Evolutionary conservation across 2,113 vertebrate genomes (phyloP).

Genomic region (Perognathus longimembris): DNA sequence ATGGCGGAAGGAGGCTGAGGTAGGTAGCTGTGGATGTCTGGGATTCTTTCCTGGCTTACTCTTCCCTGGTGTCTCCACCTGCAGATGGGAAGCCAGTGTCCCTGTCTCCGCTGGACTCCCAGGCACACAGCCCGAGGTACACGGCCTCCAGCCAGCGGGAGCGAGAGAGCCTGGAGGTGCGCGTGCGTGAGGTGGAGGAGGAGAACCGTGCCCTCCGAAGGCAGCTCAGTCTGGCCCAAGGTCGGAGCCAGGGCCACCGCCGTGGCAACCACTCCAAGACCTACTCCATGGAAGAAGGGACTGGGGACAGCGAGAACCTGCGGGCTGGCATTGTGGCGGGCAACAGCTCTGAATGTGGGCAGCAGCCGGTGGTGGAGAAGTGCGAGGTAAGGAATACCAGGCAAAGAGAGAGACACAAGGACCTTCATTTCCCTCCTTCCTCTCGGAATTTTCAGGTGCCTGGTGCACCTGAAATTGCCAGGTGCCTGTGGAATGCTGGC

Average conservation of each 20-base stretch:
- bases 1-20: not conserved
- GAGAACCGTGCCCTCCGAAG: constrained; percentile 94
- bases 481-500: not conserved
- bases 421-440: accelerated
- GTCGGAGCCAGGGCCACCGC: constrained; percentile 81
- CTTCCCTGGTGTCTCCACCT: constrained; percentile 36
- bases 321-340: constrained; percentile 89
- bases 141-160: constrained; percentile 89
- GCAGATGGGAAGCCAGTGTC: constrained; percentile 95
- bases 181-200: constrained; percentile 95
- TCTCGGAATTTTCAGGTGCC: accelerated
- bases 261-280: constrained; percentile 91
- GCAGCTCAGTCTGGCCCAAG: constrained; percentile 93
- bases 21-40: not conserved
- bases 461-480: no score
- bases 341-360: constrained; percentile 96
- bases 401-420: accelerated
- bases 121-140: constrained; percentile 90
- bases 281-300: constrained; percentile 95
- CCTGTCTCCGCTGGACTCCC: constrained; percentile 92
- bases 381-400: constrained; percentile 92
- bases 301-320: constrained; percentile 94
- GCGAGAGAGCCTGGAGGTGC: constrained; percentile 93
- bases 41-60: not conserved
- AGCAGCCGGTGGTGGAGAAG: constrained; percentile 96